These are phyloP conservation scores for Hirundo rustica DNA, from an alignment of 2,797 vertebrate species.

Conservation along the genomic window DNA sequence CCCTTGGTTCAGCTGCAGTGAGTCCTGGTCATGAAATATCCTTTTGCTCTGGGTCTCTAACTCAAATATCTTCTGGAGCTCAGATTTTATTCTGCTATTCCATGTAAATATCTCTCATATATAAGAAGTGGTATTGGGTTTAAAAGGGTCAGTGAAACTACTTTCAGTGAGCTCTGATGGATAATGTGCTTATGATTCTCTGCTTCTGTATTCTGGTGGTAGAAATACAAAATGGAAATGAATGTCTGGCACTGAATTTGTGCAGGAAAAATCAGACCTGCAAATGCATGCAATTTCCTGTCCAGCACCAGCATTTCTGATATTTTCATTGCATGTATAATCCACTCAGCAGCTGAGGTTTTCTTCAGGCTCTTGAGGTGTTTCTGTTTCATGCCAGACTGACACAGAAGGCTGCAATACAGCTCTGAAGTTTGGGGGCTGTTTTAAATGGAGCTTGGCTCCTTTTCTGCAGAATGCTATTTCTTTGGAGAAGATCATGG, in stretches of 20 bases:
- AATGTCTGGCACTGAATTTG: not conserved
- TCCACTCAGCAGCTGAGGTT: not conserved
- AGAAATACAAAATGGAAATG: conserved; percentile 26
- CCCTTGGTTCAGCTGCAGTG: not conserved
- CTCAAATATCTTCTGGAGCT: not conserved
- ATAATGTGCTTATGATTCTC: not conserved
- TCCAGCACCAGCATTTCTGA: not conserved
- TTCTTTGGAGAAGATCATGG: not conserved
- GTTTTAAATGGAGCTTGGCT: not conserved
- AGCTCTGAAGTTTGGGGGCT: not conserved
- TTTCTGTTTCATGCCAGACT: not conserved
- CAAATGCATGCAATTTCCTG: conserved; percentile 41
- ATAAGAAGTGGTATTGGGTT: not conserved
- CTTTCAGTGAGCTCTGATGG: not conserved
- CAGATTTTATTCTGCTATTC: not conserved
- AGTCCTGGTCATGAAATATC: not conserved
- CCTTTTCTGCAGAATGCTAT: not conserved
- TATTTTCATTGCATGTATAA: not conserved
- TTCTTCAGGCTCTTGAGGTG: not conserved
- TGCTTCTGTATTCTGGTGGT: conserved; percentile 22
- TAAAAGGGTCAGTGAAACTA: not conserved
- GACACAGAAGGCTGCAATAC: not conserved
- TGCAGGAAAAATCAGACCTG: conserved; percentile 18
- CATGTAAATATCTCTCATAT: not conserved
- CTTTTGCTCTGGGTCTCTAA: not conserved